Evolutionary conservation across 1,140 invertebrate genomes (phyloP), one percentile per base, ranked within the genome.

Genomic region (Brachystomella parvula): DNA sequence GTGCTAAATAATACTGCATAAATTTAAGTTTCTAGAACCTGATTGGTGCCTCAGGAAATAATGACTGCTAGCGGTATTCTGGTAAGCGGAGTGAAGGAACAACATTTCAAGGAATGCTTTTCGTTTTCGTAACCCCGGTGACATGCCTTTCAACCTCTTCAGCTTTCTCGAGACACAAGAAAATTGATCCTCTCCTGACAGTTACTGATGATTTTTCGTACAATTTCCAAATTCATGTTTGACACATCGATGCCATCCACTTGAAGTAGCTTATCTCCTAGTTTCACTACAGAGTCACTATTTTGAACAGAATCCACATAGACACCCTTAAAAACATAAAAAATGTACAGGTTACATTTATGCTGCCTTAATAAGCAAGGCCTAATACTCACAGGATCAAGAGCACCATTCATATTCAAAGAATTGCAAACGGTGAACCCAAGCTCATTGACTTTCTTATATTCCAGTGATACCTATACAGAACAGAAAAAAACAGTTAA

Each of bases 211-310:
- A 73, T 69, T 63, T 70, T 73, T 19, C 64, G 61, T 6, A 73
- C 71, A 53, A 73, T 73, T 28, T 72, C 67, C 28, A 72, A 31
- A n/a, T 60, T 53, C 71, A 73, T 73, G 31, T 83, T 83, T 47
- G 82, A 82, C 70, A 84, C 81, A 75, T 84, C 83, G 70, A 82
- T 82, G 61, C 83, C 83, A 74, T 84, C 83, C 33, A 84, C 82
- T 73, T 85, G 82, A 31, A 85, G 74, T 64, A 85, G 79, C 76
- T 84, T 84, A 69, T 85, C 83, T 35, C 82, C 82, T 1, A 82
- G 77, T 70, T 78, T 78, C 61, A 85, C 76, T 56, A 80, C 76
- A 32, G 78, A 78, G 28, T 82, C 83, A 57, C 79, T 80, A 24
- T 81, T 78, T 32, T 82, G 79, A 19, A 83, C 79, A 70, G 81